A percentile compares a stretch with the other conserved stretches of the same genome.
These are phyloP conservation scores for Ochropleura plecta DNA, from an alignment of 2,888 invertebrate genomes.

Conservation along the genomic window DNA sequence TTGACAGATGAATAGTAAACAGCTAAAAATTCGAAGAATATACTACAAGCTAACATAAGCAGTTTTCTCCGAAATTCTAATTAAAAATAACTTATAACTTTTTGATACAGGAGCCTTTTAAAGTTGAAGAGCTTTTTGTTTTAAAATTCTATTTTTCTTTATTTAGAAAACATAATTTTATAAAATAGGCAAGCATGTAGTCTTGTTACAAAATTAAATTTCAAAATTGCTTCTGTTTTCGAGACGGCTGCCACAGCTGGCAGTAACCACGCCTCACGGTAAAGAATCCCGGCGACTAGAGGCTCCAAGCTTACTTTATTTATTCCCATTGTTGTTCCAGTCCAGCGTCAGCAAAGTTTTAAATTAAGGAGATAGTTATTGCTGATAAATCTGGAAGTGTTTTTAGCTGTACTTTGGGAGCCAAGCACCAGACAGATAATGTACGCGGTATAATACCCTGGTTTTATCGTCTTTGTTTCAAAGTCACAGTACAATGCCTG, in stretches of 20 bases:
- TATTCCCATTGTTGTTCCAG: constrained; percentile 58
- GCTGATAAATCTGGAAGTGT: constrained; percentile 61
- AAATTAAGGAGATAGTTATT: constrained; percentile 62
- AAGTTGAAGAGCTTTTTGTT: not conserved
- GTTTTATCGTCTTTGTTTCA: constrained; percentile 52
- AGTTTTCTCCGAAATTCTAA: not conserved
- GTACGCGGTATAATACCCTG: constrained; percentile 21
- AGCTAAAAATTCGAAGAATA: not conserved
- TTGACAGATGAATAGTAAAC: not conserved
- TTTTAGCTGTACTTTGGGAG: constrained; percentile 35
- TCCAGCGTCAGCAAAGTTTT: constrained; percentile 57
- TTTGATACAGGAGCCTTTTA: not conserved
- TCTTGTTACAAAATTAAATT: constrained; percentile 58
- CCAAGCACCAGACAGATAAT: constrained; percentile 42
- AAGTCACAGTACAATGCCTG: constrained; percentile 38
- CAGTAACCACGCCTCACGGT: constrained; percentile 45
- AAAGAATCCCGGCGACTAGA: constrained; percentile 44
- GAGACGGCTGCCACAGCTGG: constrained; percentile 57
- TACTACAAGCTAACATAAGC: not conserved
- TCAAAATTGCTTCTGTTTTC: constrained; percentile 58
- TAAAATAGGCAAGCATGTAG: constrained; percentile 24
- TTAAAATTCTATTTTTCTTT: not conserved
- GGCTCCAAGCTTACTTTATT: constrained; percentile 54
- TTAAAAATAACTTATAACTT: not conserved
- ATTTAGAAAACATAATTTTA: constrained; percentile 8